phyloP scores from a whole-genome alignment of 2,888 invertebrate species.

The Nemurella pictetii region DNA sequence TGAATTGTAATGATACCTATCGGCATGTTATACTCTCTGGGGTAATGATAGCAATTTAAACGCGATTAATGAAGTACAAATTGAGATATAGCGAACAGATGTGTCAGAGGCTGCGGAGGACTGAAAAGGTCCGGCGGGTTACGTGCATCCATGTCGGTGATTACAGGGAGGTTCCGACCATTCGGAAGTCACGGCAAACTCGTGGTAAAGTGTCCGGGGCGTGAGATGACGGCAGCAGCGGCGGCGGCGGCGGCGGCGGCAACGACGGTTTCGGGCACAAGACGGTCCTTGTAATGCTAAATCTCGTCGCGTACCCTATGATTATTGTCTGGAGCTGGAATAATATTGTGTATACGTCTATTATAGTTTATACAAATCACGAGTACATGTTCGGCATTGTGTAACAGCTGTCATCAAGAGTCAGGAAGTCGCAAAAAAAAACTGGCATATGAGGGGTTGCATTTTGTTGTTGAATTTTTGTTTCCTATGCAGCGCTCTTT shows the following conservation, averaged over 20 bases:
- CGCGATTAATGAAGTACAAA: conserved; percentile 5
- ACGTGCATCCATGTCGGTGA: too few species aligned
- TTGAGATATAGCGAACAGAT: background rate
- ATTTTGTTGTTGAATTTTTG: conserved; percentile 4
- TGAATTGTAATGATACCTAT: background rate
- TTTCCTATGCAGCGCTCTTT: background rate
- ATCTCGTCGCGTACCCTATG: background rate
- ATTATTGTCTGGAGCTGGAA: conserved; percentile 14
- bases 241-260: too few species aligned
- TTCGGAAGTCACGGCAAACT: background rate
- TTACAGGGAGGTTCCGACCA: background rate
- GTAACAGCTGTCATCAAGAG: conserved; percentile 25
- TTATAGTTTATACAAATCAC: conserved; percentile 23
- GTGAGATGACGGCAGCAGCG: background rate
- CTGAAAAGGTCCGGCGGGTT: background rate
- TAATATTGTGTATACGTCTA: conserved; percentile 11
- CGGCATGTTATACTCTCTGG: background rate
- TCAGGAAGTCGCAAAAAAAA: conserved; percentile 23
- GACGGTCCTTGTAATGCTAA: background rate
- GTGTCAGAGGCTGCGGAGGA: background rate
- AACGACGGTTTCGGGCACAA: too few species aligned
- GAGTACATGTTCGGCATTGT: conserved; percentile 4
- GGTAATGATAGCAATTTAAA: conserved; percentile 21
- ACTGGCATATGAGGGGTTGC: conserved; percentile 14
- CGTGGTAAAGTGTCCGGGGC: conserved; percentile 6